Evolutionary conservation across 2,113 vertebrate genomes (phyloP).

Genomic region (Oxyura jamaicensis): DNA sequence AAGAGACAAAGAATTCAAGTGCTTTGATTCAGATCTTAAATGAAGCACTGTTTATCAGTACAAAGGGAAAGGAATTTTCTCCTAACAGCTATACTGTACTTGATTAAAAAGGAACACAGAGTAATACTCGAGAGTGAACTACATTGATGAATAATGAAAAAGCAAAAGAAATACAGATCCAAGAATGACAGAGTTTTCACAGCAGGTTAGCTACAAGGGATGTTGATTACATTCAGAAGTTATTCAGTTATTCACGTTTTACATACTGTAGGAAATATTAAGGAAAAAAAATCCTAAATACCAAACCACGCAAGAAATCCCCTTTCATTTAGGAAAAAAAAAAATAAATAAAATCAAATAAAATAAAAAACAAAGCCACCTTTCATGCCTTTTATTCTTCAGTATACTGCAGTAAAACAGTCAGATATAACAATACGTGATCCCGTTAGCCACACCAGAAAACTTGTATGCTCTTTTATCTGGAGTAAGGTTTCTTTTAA

Average conservation of each 20-base stretch:
- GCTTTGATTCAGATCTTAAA: constrained; percentile 27
- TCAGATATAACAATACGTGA: background rate
- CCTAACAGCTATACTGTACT: background rate
- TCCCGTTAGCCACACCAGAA: background rate
- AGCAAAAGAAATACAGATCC: background rate
- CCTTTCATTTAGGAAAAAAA: background rate
- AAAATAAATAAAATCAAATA: background rate
- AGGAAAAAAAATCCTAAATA: background rate
- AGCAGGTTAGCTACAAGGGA: background rate
- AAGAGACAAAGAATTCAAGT: background rate
- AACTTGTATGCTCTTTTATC: background rate
- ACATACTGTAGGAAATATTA: background rate
- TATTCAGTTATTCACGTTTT: background rate
- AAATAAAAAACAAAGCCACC: no score
- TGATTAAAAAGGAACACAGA: background rate
- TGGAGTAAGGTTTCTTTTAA: background rate
- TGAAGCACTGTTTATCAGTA: background rate
- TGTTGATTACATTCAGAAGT: background rate
- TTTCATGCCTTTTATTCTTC: background rate
- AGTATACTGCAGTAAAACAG: background rate
- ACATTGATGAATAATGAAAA: background rate
- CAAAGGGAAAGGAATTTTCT: background rate
- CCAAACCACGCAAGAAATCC: background rate
- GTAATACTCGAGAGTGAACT: background rate
- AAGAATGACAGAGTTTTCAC: background rate